phyloP scores from a whole-genome alignment of 2,888 invertebrate genomes.

The Carabus problematicus region DNA sequence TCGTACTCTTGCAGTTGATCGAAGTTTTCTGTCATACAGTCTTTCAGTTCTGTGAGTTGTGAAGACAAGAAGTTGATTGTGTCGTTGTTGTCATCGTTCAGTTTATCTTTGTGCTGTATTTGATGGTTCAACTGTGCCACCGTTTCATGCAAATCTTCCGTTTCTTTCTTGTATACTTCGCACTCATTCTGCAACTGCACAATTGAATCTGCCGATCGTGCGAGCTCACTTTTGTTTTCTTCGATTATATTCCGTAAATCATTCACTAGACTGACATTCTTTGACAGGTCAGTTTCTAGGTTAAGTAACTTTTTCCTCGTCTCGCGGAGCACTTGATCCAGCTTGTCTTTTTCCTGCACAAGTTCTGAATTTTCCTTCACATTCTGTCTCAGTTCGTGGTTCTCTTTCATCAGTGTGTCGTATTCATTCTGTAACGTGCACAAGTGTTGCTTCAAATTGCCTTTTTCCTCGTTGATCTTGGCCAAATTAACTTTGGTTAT shows the following conservation, averaged over 20 bases:
- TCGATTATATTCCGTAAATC: conserved; percentile 52
- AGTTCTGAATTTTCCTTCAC: conserved; percentile 50
- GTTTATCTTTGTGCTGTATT: conserved; percentile 63
- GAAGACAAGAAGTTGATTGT: conserved; percentile 62
- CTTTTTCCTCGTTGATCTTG: conserved; percentile 17
- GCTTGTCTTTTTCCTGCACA: conserved; percentile 51
- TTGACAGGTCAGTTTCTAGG: conserved; percentile 49
- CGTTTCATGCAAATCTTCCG: conserved; percentile 59
- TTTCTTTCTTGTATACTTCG: conserved; percentile 44
- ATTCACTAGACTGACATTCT: conserved; percentile 52
- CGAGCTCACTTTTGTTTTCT: conserved; percentile 55
- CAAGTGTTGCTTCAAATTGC: conserved; percentile 33
- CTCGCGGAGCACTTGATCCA: conserved; percentile 49
- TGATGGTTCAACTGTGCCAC: conserved; percentile 63
- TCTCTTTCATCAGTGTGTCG: conserved; percentile 50
- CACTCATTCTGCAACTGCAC: conserved; percentile 51
- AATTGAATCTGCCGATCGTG: conserved; percentile 51
- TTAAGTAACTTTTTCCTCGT: conserved; percentile 48
- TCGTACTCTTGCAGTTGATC: conserved; percentile 64
- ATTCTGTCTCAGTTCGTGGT: conserved; percentile 49
- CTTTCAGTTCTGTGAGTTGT: conserved; percentile 65
- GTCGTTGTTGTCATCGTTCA: conserved; percentile 61
- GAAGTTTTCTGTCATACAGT: conserved; percentile 62
- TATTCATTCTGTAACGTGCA: conserved; percentile 46
- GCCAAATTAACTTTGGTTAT: no score